These are phyloP conservation scores for Embidobia sp. DNA, from an alignment of 2,888 invertebrate species.

Conservation along the genomic window DNA sequence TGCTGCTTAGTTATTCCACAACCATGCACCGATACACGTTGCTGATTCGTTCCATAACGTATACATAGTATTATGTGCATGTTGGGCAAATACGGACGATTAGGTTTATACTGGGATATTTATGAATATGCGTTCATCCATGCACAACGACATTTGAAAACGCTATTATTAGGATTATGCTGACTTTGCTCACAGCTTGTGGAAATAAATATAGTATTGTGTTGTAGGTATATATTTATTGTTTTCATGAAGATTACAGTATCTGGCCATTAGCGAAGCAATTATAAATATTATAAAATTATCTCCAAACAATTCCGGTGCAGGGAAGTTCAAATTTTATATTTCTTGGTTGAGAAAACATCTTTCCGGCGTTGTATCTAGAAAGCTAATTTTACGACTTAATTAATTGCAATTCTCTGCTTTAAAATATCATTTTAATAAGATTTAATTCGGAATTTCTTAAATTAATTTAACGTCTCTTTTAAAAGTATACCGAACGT, in stretches of 20 bases:
- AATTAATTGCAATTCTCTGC: too few species aligned
- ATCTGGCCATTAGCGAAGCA: too few species aligned
- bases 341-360: too few species aligned
- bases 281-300: too few species aligned
- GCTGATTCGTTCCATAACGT: conserved; percentile 60
- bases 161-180: conserved; percentile 57
- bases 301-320: too few species aligned
- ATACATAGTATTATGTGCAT: conserved; percentile 60
- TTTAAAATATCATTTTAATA: too few species aligned
- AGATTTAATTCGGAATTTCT: too few species aligned
- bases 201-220: conserved; percentile 33
- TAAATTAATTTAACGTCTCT: too few species aligned
- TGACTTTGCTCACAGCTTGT: conserved; percentile 45
- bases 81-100: conserved; percentile 63
- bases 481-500: too few species aligned
- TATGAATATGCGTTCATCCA: conserved; percentile 63
- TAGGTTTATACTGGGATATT: conserved; percentile 65
- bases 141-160: conserved; percentile 60
- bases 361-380: too few species aligned
- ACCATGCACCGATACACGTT: conserved; percentile 65
- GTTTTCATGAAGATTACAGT: background rate
- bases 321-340: too few species aligned
- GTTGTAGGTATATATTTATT: conserved; percentile 2
- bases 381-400: too few species aligned
- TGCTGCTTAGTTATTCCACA: conserved; percentile 64